Conservation (phyloP, 2,113 vertebrate genomes). For the Amphiprion percula region DNA sequence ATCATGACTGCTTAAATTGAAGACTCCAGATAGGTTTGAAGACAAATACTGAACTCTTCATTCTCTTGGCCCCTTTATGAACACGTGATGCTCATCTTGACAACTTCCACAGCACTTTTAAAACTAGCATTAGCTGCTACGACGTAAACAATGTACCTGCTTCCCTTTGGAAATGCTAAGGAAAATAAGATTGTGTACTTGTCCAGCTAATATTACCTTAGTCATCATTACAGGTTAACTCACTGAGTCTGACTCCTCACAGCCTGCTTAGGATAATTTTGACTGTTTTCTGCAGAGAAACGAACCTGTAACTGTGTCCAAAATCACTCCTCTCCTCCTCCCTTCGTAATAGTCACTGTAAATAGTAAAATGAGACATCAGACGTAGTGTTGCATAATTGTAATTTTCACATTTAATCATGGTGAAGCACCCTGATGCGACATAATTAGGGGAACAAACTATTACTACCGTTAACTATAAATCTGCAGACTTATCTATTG, state of each 20-base stretch:
- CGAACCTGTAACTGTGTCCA: not conserved
- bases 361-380: not conserved
- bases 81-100: slow-evolving; percentile 19
- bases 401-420: not conserved
- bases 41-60: slow-evolving; percentile 60
- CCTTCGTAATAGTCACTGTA: not conserved
- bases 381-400: not conserved
- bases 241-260: not conserved
- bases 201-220: not conserved
- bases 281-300: not conserved
- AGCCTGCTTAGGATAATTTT: not conserved
- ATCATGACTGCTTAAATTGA: slow-evolving; percentile 48
- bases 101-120: not conserved
- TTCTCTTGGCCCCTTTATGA: slow-evolving; percentile 46
- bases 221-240: not conserved
- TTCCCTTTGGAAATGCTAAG: not conserved
- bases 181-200: slow-evolving; percentile 15
- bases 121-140: slow-evolving; percentile 23
- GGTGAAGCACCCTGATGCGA: not conserved
- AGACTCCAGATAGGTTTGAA: slow-evolving; percentile 37
- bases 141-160: not conserved
- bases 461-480: not conserved
- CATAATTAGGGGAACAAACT: not conserved
- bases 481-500: no score
- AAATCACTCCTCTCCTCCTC: not conserved